These are phyloP conservation scores for Cristatella mucedo DNA, from an alignment of 2,888 invertebrate species.

Conservation along the genomic window DNA sequence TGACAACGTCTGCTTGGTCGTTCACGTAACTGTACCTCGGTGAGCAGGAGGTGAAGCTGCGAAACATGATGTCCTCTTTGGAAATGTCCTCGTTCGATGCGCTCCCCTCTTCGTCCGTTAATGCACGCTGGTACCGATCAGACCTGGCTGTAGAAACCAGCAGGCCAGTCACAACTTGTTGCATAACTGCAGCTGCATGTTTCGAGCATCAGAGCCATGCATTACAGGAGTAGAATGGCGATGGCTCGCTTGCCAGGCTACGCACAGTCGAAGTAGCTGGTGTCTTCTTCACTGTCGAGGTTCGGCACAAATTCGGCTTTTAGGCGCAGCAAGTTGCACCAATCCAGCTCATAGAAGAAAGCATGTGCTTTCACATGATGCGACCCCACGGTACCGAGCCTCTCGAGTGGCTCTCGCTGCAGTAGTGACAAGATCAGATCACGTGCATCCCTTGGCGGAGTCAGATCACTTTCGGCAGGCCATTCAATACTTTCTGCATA, in stretches of 20 bases:
- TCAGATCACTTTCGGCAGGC: constrained; percentile 91
- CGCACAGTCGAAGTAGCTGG: constrained; percentile 96
- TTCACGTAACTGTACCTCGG: constrained; percentile 52
- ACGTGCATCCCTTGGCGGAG: constrained; percentile 75
- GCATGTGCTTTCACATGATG: constrained; percentile 84
- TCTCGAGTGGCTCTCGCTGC: constrained; percentile 78
- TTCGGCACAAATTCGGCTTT: constrained; percentile 99
- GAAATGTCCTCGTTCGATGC: constrained; percentile 45
- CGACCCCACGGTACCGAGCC: constrained; percentile 67
- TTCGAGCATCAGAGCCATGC: too few species aligned
- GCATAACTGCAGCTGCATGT: too few species aligned
- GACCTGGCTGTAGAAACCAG: too few species aligned
- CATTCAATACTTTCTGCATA: constrained; percentile 95
- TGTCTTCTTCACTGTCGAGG: constrained; percentile 72
- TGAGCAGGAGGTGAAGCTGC: constrained; percentile 69
- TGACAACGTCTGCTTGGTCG: constrained; percentile 35
- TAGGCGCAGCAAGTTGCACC: constrained; percentile 82
- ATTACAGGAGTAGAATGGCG: too few species aligned
- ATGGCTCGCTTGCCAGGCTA: too few species aligned
- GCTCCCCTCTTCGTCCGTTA: too few species aligned
- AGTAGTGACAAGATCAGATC: constrained; percentile 75
- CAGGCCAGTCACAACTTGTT: too few species aligned
- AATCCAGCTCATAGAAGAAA: constrained; percentile 81
- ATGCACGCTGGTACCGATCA: too few species aligned
- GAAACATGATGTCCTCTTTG: constrained; percentile 50